phyloP scores from a whole-genome alignment of 2,888 invertebrate species.

The Aleiodes leptofemur region DNA sequence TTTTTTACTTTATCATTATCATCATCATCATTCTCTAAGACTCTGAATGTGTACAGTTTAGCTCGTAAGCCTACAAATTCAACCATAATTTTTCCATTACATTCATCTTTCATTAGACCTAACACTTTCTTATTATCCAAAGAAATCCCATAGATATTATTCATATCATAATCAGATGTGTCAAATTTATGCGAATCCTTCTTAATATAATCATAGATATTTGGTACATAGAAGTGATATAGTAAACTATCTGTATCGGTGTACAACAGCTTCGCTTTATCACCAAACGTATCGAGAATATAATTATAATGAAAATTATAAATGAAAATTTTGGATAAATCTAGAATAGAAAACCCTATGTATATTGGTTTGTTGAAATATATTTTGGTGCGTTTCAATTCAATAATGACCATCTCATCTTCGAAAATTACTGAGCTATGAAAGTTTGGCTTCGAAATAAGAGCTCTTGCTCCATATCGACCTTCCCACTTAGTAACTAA shows the following conservation, averaged over 20 bases:
- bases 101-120: conserved; percentile 66
- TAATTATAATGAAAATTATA: not conserved
- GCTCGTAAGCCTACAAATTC: conserved; percentile 62
- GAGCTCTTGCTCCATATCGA: conserved; percentile 63
- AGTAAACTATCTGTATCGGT: conserved; percentile 62
- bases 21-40: conserved; percentile 25
- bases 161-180: conserved; percentile 55
- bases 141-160: conserved; percentile 59
- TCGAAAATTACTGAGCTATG: conserved; percentile 63
- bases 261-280: not conserved
- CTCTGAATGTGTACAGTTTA: conserved; percentile 58
- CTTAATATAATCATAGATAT: conserved; percentile 65
- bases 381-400: conserved; percentile 61
- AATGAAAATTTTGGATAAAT: conserved; percentile 66
- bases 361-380: conserved; percentile 71
- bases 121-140: conserved; percentile 61
- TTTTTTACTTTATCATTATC: conserved; percentile 22
- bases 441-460: conserved; percentile 66
- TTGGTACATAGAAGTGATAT: conserved; percentile 63
- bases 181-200: conserved; percentile 63
- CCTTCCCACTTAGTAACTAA: conserved; percentile 65
- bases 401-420: conserved; percentile 67
- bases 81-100: conserved; percentile 57
- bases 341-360: conserved; percentile 69
- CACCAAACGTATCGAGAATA: not conserved